Base-by-base conservation (phyloP, 2,113 vertebrate species). In the Rutilus rutilus region DNA sequence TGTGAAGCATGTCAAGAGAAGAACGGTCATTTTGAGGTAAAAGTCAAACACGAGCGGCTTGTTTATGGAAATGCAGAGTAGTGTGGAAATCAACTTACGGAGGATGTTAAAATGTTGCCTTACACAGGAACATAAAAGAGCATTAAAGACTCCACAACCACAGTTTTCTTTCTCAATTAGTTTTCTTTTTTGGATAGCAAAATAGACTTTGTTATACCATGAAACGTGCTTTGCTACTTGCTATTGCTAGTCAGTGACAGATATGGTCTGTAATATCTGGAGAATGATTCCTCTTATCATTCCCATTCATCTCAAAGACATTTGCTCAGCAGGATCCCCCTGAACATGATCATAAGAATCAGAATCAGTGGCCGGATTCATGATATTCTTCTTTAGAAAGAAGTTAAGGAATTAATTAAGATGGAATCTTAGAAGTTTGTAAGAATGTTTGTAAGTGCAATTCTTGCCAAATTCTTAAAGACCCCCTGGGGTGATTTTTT, bases 1-100 rank as follows among this genome's bases (percentile, higher is more conserved):
- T 88, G 90, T 93, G 93, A 93, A 92, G 92, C 93, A 89, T 92
- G 93, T 92, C 91, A 90, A 91, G 93, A 92, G 57, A 84, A 92
- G 36, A 75, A 92, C 90, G 90, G 79, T 89, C 87, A 92, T 94
- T 86, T 93, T 90, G 91, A 94, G 93, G 91, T 90, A 92, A 92
- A 92, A 86, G 87, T 93, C 91, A 92, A 91, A 86, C 36, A 88
- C 87, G 86, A 91, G 89, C 90, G 88, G 92, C 91, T 86, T 91
- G 88, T 90, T 91, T 93, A 93, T 90, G 85, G 83, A 90, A 94
- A 94, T 94, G 89, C 89, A 88, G 92, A 92, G 89, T 85, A 86
- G n/a, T 50, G n/a, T 64, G 42, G 84, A 86, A 86, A 89, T 80
- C 89, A 91, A 82, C 76, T 52, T 19, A n/a, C 5, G 36, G 42